Percentiles rank a stretch among this genome's conserved stretches.
These are phyloP conservation scores for Myiothlypis coronata DNA, from an alignment of 2,797 vertebrate genomes.

Conservation along the genomic window DNA sequence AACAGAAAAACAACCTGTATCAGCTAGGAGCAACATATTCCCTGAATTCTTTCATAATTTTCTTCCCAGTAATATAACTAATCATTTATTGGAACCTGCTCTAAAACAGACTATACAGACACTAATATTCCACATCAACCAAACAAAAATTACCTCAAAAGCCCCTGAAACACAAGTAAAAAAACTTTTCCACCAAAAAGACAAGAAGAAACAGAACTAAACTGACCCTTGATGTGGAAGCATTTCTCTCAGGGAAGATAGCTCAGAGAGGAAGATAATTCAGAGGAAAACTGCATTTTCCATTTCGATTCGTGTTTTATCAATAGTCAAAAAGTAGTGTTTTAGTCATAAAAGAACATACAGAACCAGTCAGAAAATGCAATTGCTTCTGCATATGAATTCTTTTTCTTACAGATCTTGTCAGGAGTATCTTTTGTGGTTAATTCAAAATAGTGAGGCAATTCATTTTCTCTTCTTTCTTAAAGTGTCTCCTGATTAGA, in stretches of 20 bases:
- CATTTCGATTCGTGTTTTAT: neutral
- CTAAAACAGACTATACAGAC: neutral
- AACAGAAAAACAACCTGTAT: neutral
- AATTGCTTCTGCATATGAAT: neutral
- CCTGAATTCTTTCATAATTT: neutral
- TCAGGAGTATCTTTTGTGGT: neutral
- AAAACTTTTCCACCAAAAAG: neutral
- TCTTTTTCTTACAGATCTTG: neutral
- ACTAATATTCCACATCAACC: neutral
- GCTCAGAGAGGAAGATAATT: neutral
- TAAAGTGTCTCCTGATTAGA: neutral
- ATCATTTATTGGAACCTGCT: neutral
- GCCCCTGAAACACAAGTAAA: neutral
- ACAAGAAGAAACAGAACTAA: neutral
- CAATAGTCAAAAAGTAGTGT: neutral
- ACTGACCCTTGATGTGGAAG: neutral
- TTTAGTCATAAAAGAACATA: neutral
- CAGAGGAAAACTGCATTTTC: neutral
- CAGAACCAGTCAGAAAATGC: neutral
- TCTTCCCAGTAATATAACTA: neutral
- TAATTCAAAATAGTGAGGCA: neutral
- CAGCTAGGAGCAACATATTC: neutral
- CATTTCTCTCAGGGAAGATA: neutral
- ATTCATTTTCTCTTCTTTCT: neutral
- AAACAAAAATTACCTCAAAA: neutral